Conservation (phyloP, 1,140 invertebrate species). For the Aphelinus atriplicis region DNA sequence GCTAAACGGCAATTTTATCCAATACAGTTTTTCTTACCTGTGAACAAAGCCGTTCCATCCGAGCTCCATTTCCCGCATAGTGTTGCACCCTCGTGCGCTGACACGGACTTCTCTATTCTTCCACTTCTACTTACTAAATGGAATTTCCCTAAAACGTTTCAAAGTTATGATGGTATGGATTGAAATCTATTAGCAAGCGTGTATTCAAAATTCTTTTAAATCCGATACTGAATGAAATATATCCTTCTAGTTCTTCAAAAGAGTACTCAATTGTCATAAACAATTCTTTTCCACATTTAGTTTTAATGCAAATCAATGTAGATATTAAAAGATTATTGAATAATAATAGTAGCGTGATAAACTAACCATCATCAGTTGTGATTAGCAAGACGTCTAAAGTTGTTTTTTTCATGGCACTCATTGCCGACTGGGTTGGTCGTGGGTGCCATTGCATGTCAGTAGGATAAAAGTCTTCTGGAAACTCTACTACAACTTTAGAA, state of each 20-base stretch:
- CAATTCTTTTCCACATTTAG: too few species aligned
- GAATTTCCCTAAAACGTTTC: slow-evolving; percentile 75
- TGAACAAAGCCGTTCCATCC: slow-evolving; percentile 90
- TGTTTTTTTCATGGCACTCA: slow-evolving; percentile 71
- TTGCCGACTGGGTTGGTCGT: slow-evolving; percentile 44
- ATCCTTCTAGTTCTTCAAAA: too few species aligned
- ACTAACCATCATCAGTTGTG: slow-evolving; percentile 85
- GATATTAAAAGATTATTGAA: not conserved
- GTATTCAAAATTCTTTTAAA: too few species aligned
- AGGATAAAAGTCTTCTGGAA: slow-evolving; percentile 86
- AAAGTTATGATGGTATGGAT: not conserved
- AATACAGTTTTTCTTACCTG: slow-evolving; percentile 68
- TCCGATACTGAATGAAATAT: too few species aligned
- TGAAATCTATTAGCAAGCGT: too few species aligned
- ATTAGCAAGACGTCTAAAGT: slow-evolving; percentile 87
- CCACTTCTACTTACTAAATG: slow-evolving; percentile 89
- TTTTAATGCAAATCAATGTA: slow-evolving; percentile 1
- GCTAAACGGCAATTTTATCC: too few species aligned
- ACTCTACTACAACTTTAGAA: slow-evolving; percentile 77
- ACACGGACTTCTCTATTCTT: slow-evolving; percentile 90
- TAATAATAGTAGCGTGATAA: not conserved
- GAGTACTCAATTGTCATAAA: too few species aligned
- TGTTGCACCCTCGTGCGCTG: slow-evolving; percentile 93
- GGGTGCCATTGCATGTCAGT: slow-evolving; percentile 84
- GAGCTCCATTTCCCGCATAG: slow-evolving; percentile 88